Percentiles rank a stretch among this genome's conserved stretches.
Evolutionary conservation across 2,113 vertebrate genomes (phyloP).

Genomic region (Bettongia penicillata): DNA sequence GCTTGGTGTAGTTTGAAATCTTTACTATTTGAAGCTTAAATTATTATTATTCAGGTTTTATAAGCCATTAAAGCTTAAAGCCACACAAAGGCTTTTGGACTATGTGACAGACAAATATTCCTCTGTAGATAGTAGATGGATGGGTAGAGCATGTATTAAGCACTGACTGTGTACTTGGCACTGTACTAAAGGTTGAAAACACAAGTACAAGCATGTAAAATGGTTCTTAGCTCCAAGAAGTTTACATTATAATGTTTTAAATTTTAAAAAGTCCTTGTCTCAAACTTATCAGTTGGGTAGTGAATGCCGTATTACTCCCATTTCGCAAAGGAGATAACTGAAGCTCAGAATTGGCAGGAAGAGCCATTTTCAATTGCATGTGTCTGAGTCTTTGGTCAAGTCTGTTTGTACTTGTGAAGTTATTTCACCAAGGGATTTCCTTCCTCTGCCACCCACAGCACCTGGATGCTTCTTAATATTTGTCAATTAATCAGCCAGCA

Average conservation of each 20-base stretch:
- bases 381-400: background rate
- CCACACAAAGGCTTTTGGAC: background rate
- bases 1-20: background rate
- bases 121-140: background rate
- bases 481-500: background rate
- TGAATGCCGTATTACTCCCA: background rate
- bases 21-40: background rate
- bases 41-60: background rate
- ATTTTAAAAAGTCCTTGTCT: background rate
- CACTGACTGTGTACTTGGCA: background rate
- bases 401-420: background rate
- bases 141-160: background rate
- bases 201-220: background rate
- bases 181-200: background rate
- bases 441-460: background rate
- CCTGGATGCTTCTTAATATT: background rate
- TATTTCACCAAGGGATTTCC: background rate
- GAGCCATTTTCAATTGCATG: background rate
- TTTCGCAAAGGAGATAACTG: background rate
- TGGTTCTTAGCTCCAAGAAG: background rate
- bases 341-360: background rate
- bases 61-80: background rate
- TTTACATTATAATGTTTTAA: background rate
- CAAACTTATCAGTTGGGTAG: background rate
- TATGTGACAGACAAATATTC: background rate